These are phyloP conservation scores for Aeoliscus strigatus DNA, from an alignment of 2,797 vertebrate species.

Conservation along the genomic window DNA sequence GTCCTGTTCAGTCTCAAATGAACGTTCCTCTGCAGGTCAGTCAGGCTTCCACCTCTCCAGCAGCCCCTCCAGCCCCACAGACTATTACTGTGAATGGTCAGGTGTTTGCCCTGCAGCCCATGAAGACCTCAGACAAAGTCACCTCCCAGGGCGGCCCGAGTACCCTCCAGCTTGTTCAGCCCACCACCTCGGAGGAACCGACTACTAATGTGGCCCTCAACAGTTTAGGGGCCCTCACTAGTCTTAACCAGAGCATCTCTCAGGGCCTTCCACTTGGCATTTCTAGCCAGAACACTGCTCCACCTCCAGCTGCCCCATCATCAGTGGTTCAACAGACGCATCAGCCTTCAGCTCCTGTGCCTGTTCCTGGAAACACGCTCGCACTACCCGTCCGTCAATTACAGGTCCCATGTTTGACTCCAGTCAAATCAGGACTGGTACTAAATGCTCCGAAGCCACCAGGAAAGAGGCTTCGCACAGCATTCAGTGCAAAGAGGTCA, in stretches of 20 bases:
- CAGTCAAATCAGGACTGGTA: constrained; percentile 39
- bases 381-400: constrained; percentile 50
- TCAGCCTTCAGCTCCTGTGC: constrained; percentile 27
- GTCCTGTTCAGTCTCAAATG: constrained; percentile 70
- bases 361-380: constrained; percentile 52
- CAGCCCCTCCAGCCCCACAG: constrained; percentile 79
- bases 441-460: constrained; percentile 54
- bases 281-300: constrained; percentile 81
- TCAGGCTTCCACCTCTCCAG: constrained; percentile 71
- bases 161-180: constrained; percentile 92
- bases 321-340: constrained; percentile 67
- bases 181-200: constrained; percentile 90
- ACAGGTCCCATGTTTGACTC: constrained; percentile 42
- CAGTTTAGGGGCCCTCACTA: constrained; percentile 92
- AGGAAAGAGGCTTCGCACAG: constrained; percentile 60
- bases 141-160: constrained; percentile 74
- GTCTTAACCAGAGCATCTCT: constrained; percentile 95
- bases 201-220: constrained; percentile 92
- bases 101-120: constrained; percentile 91
- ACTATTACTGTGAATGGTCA: constrained; percentile 97
- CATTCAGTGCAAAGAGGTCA: constrained; percentile 73
- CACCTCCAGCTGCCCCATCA: constrained; percentile 69
- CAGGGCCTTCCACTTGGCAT: constrained; percentile 75
- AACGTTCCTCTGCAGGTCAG: constrained; percentile 69
- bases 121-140: constrained; percentile 85